A percentile compares a stretch with the other conserved stretches of the same genome.
phyloP scores from a whole-genome alignment of 1,140 invertebrate species.

The Capitella teleta region DNA sequence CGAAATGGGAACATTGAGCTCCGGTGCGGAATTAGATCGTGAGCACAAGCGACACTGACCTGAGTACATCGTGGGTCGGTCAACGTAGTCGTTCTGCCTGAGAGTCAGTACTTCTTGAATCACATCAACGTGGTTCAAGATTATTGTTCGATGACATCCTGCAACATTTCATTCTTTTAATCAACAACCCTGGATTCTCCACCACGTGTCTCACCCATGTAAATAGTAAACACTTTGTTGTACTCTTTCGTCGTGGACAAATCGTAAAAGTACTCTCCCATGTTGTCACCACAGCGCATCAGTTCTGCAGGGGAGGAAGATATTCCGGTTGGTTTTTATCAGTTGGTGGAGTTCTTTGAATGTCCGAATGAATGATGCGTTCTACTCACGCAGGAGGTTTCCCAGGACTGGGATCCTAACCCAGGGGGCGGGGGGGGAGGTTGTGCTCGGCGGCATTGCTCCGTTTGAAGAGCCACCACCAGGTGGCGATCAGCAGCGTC shows the following conservation, averaged over 20 bases:
- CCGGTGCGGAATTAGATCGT: no score
- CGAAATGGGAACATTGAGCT: no score
- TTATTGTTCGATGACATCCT: background rate
- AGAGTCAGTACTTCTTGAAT: background rate
- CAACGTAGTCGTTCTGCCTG: background rate
- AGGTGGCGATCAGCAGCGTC: no score
- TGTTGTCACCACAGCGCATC: background rate
- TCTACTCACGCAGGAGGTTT: no score
- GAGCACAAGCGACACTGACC: background rate
- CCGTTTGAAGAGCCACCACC: no score
- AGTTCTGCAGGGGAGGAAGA: no score
- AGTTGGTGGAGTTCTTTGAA: no score
- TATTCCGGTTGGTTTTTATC: no score
- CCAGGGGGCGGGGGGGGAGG: no score
- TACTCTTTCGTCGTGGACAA: conserved; percentile 3
- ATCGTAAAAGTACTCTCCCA: background rate
- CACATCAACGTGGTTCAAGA: background rate
- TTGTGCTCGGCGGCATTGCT: no score
- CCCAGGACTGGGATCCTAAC: no score
- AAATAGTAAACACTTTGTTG: conserved; percentile 1
- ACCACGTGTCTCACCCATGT: background rate
- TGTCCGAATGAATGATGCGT: no score
- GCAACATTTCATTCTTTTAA: background rate
- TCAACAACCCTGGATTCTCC: background rate
- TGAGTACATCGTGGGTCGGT: background rate